These are phyloP conservation scores for Pelmatolapia mariae DNA, from an alignment of 2,113 vertebrate genomes.

Conservation along the genomic window DNA sequence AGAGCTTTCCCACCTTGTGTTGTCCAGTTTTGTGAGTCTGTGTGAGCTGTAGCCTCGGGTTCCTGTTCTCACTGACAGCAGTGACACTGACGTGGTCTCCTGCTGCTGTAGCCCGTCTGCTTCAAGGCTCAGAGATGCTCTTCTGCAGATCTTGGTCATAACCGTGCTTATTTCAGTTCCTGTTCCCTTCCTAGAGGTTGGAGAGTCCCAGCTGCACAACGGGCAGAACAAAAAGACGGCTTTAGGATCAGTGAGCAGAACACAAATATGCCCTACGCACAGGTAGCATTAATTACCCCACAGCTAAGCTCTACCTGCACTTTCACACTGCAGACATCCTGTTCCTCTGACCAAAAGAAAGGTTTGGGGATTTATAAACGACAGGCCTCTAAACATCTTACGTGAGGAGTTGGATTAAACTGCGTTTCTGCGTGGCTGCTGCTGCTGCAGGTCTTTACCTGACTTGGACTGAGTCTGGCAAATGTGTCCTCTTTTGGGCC, in stretches of 20 bases:
- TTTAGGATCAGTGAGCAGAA: not conserved
- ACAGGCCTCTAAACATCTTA: not conserved
- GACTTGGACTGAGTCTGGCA: not conserved
- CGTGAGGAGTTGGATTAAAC: not conserved
- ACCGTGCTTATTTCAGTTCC: not conserved
- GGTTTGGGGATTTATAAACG: not conserved
- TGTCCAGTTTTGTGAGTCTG: not conserved
- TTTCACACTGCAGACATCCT: not conserved
- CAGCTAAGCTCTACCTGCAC: not conserved
- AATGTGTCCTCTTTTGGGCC: not conserved
- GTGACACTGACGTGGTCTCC: not conserved
- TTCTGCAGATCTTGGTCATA: not conserved
- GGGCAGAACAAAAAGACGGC: not conserved
- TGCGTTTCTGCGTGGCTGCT: not conserved
- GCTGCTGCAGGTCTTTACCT: rapidly evolving
- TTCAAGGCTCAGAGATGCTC: not conserved
- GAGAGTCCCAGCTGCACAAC: not conserved
- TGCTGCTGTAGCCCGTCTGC: not conserved
- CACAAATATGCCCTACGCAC: not conserved
- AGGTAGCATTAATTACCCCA: not conserved
- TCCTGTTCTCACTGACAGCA: not conserved
- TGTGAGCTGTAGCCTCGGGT: not conserved
- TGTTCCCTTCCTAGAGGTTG: not conserved
- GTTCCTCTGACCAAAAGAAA: not conserved
- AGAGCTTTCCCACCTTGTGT: not conserved